Evolutionary conservation across 2,888 invertebrate genomes (phyloP), one percentile per base, ranked within the genome.

Genomic region (Venusia cambrica): DNA sequence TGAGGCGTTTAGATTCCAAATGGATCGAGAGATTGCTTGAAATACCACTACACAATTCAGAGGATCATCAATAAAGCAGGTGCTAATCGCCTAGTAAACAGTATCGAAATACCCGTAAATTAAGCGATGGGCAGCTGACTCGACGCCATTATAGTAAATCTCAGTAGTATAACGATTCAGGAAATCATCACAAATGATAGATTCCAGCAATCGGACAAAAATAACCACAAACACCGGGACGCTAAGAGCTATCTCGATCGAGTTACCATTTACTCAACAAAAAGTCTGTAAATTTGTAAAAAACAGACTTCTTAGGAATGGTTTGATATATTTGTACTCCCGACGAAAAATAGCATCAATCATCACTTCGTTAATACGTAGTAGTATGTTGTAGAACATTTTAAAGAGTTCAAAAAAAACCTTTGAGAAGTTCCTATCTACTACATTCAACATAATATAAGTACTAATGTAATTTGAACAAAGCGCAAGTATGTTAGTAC

Each of bases 181-280:
- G 70, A 65, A 68, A 60, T 56, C 36, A 52, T 54, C 52, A 54
- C 39, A 50, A 57, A 59, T 48, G 54, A 59, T 69, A 62, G 71
- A 70, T 69, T 71, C 56, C 61, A 35, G 65, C 45, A 27, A 45
- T 47, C 40, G 45, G 50, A 51, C 58, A 50, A 55, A 68, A 61
- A 72, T 73, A 70, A 49, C 57, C 45, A 45, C 52, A 61, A n/a
- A n/a, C n/a, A n/a, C n/a, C n/a, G n/a, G n/a, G n/a, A n/a, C n/a
- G n/a, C n/a, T n/a, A n/a, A n/a, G n/a, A n/a, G n/a, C n/a, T n/a
- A n/a, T n/a, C n/a, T n/a, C n/a, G n/a, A n/a, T n/a, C n/a, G n/a
- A n/a, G n/a, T n/a, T n/a, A n/a, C n/a, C n/a, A n/a, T n/a, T n/a
- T n/a, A n/a, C n/a, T n/a, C n/a, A n/a, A n/a, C n/a, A n/a, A n/a